These are phyloP conservation scores for Sebastes cheni DNA, from an alignment of 2,797 vertebrate species.

Conservation along the genomic window DNA sequence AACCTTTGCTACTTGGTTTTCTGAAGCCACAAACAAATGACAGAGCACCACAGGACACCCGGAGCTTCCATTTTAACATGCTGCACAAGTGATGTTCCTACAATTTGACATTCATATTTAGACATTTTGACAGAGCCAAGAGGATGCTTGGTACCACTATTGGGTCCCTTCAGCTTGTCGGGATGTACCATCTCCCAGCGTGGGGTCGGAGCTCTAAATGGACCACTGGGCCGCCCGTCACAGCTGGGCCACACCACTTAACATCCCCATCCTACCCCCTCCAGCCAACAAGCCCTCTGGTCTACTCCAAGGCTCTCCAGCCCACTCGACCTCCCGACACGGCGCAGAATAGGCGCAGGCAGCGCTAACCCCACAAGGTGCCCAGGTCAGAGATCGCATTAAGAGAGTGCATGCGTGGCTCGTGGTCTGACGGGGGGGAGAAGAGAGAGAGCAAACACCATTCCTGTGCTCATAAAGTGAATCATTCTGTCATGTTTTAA, in stretches of 20 bases:
- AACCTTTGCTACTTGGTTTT: not conserved
- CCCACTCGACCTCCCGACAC: conserved; percentile 85
- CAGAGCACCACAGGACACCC: conserved; percentile 45
- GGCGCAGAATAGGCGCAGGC: conserved; percentile 64
- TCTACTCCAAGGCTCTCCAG: conserved; percentile 56
- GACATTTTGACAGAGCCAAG: conserved; percentile 53
- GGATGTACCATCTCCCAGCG: conserved; percentile 67
- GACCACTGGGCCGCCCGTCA: conserved; percentile 74
- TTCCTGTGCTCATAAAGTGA: conserved; percentile 20
- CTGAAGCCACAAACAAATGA: conserved; percentile 36
- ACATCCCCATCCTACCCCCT: conserved; percentile 54
- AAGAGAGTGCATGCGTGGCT: conserved; percentile 54
- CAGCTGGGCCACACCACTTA: conserved; percentile 82
- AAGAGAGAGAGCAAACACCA: conserved; percentile 38
- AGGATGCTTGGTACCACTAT: conserved; percentile 16
- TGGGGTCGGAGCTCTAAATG: conserved; percentile 73
- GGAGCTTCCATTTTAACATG: conserved; percentile 54
- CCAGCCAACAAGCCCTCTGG: conserved; percentile 50
- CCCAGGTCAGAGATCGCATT: conserved; percentile 71
- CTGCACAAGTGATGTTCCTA: conserved; percentile 53
- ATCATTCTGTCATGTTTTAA: conserved; percentile 22
- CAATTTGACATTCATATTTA: conserved; percentile 64
- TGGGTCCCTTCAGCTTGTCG: conserved; percentile 39
- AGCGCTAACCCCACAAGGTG: conserved; percentile 65
- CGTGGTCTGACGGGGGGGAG: conserved; percentile 23